Percentiles rank a stretch among this genome's conserved stretches.
phyloP scores from a whole-genome alignment of 2,888 invertebrate species.

The Hoplodrina ambigua region DNA sequence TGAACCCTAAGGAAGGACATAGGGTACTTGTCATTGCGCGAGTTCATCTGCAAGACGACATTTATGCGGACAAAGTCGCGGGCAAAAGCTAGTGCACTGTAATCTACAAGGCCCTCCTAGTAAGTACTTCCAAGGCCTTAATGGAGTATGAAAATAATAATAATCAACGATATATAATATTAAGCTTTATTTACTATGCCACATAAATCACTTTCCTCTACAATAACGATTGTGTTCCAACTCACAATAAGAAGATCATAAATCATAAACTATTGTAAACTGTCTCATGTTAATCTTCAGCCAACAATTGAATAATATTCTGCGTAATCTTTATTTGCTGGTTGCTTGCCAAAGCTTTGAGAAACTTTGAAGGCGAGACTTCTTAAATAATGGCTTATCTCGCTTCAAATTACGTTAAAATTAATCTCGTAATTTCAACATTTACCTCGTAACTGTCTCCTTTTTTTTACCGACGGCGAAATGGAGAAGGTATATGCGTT shows the following conservation, averaged over 20 bases:
- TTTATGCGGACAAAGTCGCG: no score
- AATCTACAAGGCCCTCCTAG: background rate
- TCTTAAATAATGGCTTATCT: background rate
- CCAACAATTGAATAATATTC: constrained; percentile 38
- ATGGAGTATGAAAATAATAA: no score
- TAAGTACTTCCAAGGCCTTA: no score
- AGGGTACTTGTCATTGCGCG: no score
- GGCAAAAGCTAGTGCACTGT: no score
- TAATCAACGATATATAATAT: constrained; percentile 9
- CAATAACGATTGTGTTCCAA: constrained; percentile 27
- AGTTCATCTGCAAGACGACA: no score
- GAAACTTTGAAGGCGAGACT: background rate
- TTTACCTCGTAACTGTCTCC: background rate
- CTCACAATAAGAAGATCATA: constrained; percentile 32
- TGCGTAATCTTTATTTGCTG: constrained; percentile 25
- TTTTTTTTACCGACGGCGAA: no score
- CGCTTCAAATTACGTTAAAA: background rate
- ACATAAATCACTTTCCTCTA: constrained; percentile 38
- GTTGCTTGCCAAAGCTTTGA: constrained; percentile 18
- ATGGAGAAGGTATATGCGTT: no score
- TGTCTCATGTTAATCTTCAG: constrained; percentile 16
- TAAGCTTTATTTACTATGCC: constrained; percentile 5
- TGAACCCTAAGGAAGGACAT: no score
- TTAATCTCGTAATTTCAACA: background rate
- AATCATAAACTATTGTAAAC: constrained; percentile 38